A percentile compares a stretch with the other conserved stretches of the same genome.
These are phyloP conservation scores for Protomyctophum bolini DNA, from an alignment of 2,113 vertebrate genomes.

Conservation along the genomic window DNA sequence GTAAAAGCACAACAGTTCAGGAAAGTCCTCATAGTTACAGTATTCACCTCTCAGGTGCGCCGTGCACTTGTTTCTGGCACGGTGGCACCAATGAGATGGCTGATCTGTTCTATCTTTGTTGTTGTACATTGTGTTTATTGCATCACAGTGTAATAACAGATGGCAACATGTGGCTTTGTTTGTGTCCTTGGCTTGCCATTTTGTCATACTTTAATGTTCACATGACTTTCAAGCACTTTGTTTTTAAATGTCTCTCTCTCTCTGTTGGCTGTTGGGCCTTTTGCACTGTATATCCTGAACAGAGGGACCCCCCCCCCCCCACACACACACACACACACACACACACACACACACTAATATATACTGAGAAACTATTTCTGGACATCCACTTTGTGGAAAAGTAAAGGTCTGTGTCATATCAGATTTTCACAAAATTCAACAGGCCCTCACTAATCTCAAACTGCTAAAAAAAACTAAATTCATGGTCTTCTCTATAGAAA, in stretches of 20 bases:
- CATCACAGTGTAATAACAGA: neutral
- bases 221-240: conserved; percentile 13
- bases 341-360: neutral
- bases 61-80: no score
- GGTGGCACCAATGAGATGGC: no score
- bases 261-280: conserved; percentile 8
- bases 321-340: conserved; percentile 24
- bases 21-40: no score
- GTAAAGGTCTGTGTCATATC: neutral
- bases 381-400: neutral
- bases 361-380: conserved; percentile 5
- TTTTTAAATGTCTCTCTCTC: conserved; percentile 14
- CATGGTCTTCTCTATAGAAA: no score
- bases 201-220: conserved; percentile 4
- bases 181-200: conserved; percentile 1
- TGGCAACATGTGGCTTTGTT: neutral
- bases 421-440: no score
- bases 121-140: conserved; percentile 6
- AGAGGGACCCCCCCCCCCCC: neutral
- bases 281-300: conserved; percentile 1
- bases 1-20: no score
- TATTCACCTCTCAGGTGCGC: no score
- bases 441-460: no score
- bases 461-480: no score
- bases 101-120: neutral